Evolutionary conservation across 1,140 invertebrate species (phyloP).

Genomic region (Antheraea mylitta): DNA sequence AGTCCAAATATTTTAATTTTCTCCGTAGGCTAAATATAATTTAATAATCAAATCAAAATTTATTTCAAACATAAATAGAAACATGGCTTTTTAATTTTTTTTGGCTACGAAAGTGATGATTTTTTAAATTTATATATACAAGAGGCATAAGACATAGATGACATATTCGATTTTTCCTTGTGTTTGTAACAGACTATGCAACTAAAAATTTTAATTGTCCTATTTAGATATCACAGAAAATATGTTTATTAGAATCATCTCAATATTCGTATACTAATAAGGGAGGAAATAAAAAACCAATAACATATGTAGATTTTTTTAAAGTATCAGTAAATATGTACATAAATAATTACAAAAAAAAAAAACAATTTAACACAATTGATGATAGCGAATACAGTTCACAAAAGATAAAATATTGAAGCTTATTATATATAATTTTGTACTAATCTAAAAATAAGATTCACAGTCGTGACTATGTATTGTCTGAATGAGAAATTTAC

Average conservation of each 20-base stretch:
- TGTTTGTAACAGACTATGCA: too few relatives aligned
- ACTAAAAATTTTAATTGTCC: too few relatives aligned
- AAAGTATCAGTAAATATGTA: slow-evolving; percentile 49
- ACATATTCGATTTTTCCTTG: too few relatives aligned
- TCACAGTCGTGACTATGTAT: slow-evolving; percentile 40
- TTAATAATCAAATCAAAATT: too few relatives aligned
- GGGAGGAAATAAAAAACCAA: slow-evolving; percentile 4
- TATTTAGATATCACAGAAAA: not conserved
- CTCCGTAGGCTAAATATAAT: too few relatives aligned
- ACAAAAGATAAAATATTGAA: slow-evolving; percentile 17
- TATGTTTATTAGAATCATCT: not conserved
- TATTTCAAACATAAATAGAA: too few relatives aligned
- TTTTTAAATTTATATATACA: too few relatives aligned
- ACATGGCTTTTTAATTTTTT: too few relatives aligned
- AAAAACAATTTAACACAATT: slow-evolving; percentile 25
- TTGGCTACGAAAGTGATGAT: too few relatives aligned
- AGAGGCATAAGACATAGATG: too few relatives aligned
- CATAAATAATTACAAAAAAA: slow-evolving; percentile 60
- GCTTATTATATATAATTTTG: slow-evolving; percentile 33
- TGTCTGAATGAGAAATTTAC: slow-evolving; percentile 27
- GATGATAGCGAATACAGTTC: slow-evolving; percentile 36
- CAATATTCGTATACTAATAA: not conserved
- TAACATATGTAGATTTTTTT: slow-evolving; percentile 36
- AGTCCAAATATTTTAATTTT: too few relatives aligned
- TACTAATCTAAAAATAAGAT: slow-evolving; percentile 57